Conservation (phyloP, 2,113 vertebrate species). For the Aix galericulata region DNA sequence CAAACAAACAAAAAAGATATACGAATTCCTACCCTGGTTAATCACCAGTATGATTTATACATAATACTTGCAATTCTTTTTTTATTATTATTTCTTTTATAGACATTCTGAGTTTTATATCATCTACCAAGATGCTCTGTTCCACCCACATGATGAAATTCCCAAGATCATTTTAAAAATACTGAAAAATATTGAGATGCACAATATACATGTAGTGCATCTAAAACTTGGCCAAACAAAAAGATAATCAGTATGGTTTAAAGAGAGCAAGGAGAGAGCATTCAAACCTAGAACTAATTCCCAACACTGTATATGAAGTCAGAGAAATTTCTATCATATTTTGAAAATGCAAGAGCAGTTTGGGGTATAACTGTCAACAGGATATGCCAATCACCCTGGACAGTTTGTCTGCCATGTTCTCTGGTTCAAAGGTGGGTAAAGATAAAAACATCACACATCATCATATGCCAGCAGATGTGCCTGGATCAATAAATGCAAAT, state of each 20-base stretch:
- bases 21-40: background rate
- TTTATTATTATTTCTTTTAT: background rate
- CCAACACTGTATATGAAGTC: background rate
- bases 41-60: slow-evolving; percentile 12
- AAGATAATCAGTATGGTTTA: background rate
- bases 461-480: slow-evolving; percentile 16
- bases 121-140: background rate
- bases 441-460: slow-evolving; percentile 35
- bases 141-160: background rate
- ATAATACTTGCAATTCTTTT: background rate
- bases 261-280: background rate
- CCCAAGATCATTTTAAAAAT: background rate
- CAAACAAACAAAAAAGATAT: background rate
- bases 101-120: background rate
- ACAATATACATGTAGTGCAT: background rate
- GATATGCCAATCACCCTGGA: slow-evolving; percentile 35
- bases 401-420: slow-evolving; percentile 28
- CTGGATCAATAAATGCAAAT: slow-evolving; percentile 60
- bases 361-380: background rate
- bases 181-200: background rate
- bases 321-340: background rate
- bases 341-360: background rate
- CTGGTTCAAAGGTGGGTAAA: slow-evolving; percentile 12
- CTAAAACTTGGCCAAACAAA: background rate
- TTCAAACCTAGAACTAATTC: slow-evolving; percentile 26